A percentile compares a stretch with the other conserved stretches of the same genome.
Conservation (phyloP, 2,888 invertebrate species). For the Halictus ligatus region DNA sequence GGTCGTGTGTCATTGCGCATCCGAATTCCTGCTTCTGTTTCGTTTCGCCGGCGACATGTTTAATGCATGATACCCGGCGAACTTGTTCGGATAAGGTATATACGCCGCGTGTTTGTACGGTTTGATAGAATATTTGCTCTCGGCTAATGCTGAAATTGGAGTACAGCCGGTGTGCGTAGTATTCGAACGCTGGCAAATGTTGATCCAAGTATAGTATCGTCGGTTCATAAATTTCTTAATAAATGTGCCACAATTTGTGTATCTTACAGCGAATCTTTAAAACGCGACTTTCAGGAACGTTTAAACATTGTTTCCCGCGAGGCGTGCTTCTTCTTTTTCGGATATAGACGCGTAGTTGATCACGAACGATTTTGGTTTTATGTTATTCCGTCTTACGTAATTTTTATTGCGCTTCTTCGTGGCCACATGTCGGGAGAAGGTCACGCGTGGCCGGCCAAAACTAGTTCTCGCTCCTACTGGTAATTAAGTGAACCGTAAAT, state of each 20-base stretch:
- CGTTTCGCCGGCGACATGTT: not conserved
- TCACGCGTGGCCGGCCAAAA: no score
- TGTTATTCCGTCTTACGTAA: no score
- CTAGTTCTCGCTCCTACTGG: no score
- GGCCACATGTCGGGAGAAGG: no score
- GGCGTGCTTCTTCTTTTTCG: not conserved
- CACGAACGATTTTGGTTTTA: no score
- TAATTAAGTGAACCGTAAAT: no score
- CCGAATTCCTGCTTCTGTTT: slow-evolving; percentile 23
- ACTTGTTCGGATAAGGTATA: not conserved
- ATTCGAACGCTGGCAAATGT: not conserved
- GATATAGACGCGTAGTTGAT: not conserved
- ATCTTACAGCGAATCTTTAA: not conserved
- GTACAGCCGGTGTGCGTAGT: no score
- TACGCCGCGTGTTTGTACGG: not conserved
- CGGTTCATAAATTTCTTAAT: not conserved
- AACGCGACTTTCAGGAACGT: not conserved
- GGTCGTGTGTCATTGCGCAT: not conserved
- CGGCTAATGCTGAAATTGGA: not conserved
- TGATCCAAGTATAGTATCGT: not conserved
- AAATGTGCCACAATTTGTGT: not conserved
- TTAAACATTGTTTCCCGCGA: not conserved
- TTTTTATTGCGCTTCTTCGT: no score
- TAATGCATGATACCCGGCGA: not conserved
- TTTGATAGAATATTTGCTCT: not conserved